These are phyloP conservation scores for Euglossa dilemma DNA, from an alignment of 1,140 invertebrate genomes.

Conservation along the genomic window DNA sequence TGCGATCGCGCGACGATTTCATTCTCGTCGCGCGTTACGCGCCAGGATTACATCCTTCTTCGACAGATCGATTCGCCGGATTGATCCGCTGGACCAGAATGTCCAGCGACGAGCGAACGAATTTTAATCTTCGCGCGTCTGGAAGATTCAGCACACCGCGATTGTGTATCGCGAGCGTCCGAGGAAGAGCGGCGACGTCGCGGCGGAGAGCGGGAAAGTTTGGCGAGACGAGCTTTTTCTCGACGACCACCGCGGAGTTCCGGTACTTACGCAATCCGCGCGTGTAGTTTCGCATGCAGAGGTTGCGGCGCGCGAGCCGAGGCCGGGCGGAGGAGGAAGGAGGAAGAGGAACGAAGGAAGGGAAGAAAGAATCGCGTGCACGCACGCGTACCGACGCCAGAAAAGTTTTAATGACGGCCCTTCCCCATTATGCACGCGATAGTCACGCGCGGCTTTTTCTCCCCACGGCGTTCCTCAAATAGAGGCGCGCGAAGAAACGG, in stretches of 20 bases:
- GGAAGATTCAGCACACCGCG: neutral
- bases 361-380: slow-evolving; percentile 44
- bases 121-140: too few species aligned
- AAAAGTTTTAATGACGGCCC: slow-evolving; percentile 39
- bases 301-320: slow-evolving; percentile 24
- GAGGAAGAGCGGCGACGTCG: neutral
- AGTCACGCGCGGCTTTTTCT: slow-evolving; percentile 24
- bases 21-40: neutral
- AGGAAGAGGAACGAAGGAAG: slow-evolving; percentile 18
- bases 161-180: neutral
- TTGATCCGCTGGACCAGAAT: too few species aligned
- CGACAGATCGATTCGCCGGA: too few species aligned
- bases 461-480: slow-evolving; percentile 13
- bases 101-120: too few species aligned
- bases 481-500: slow-evolving; percentile 10
- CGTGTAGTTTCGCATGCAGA: slow-evolving; percentile 30
- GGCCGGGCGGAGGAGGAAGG: neutral
- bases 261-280: slow-evolving; percentile 9
- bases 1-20: too few species aligned
- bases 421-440: slow-evolving; percentile 40
- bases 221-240: neutral
- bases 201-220: slow-evolving; percentile 17
- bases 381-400: slow-evolving; percentile 27
- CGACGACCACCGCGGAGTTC: slow-evolving; percentile 7
- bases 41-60: too few species aligned